Percentiles rank a stretch among this genome's conserved stretches.
Evolutionary conservation across 2,888 invertebrate genomes (phyloP).

Genomic region (Platypus cylindrus): DNA sequence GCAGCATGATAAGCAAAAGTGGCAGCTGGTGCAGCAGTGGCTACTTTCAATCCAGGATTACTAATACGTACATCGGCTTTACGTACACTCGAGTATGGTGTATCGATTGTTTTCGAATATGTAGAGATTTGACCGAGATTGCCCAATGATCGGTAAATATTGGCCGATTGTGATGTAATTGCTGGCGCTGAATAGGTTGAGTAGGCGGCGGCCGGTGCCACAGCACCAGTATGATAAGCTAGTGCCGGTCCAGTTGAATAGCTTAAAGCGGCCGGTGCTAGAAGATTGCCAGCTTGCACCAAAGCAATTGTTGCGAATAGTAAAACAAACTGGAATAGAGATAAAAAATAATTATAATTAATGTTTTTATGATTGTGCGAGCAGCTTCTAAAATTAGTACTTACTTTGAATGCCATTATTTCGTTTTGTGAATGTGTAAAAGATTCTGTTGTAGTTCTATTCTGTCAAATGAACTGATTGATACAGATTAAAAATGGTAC

Average conservation of each 20-base stretch:
- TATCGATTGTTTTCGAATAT: conserved; percentile 56
- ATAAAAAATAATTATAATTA: conserved; percentile 1
- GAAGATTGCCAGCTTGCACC: conserved; percentile 45
- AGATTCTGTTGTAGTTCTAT: conserved; percentile 3
- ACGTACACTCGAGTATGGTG: conserved; percentile 58
- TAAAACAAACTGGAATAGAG: conserved; percentile 37
- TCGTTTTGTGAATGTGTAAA: no score
- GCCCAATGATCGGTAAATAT: conserved; percentile 49
- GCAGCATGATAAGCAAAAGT: conserved; percentile 12
- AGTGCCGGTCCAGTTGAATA: conserved; percentile 36
- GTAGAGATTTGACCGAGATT: conserved; percentile 59
- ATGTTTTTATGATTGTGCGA: background rate
- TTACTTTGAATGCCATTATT: conserved; percentile 16
- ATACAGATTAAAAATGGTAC: no score
- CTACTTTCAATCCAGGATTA: conserved; percentile 42
- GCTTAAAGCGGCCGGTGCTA: conserved; percentile 30
- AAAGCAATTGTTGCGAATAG: conserved; percentile 39
- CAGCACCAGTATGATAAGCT: conserved; percentile 21
- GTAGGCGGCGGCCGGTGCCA: conserved; percentile 19
- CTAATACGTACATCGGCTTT: conserved; percentile 59
- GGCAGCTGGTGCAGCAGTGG: conserved; percentile 18
- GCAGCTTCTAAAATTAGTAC: background rate
- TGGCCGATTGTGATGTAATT: conserved; percentile 46
- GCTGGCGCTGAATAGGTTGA: conserved; percentile 39
- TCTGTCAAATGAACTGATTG: no score